Evolutionary conservation across 2,797 vertebrate species (phyloP).

Genomic region (Agapornis canus): DNA sequence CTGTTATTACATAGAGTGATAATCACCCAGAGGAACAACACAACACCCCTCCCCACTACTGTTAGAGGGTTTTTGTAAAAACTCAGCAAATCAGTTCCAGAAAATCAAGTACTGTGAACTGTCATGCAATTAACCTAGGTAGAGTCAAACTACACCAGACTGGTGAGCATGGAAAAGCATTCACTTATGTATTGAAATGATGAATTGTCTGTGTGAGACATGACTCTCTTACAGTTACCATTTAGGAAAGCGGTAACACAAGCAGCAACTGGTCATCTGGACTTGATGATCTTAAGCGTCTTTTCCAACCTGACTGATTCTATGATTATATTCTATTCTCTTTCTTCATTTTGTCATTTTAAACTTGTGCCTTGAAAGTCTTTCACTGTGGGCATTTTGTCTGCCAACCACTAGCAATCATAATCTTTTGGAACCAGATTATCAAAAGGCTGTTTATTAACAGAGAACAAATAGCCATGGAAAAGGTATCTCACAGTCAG

Average conservation of each 20-base stretch:
- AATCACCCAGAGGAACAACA: neutral
- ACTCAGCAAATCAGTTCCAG: neutral
- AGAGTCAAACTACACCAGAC: neutral
- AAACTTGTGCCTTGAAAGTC: neutral
- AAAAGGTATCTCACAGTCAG: neutral
- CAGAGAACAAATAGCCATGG: neutral
- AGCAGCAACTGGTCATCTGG: neutral
- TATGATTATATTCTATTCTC: neutral
- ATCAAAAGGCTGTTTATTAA: neutral
- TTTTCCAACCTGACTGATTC: neutral
- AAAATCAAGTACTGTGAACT: neutral
- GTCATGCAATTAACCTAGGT: neutral
- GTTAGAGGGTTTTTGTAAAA: neutral
- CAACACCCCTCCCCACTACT: neutral
- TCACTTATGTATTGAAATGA: neutral
- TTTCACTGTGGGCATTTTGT: neutral
- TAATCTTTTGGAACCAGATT: neutral
- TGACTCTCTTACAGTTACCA: neutral
- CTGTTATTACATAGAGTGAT: neutral
- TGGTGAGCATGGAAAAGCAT: neutral
- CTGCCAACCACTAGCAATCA: neutral
- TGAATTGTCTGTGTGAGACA: neutral
- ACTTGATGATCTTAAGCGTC: neutral
- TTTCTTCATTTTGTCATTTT: neutral
- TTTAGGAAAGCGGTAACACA: neutral